Conservation (phyloP, 2,797 vertebrate genomes). For the Falco peregrinus region DNA sequence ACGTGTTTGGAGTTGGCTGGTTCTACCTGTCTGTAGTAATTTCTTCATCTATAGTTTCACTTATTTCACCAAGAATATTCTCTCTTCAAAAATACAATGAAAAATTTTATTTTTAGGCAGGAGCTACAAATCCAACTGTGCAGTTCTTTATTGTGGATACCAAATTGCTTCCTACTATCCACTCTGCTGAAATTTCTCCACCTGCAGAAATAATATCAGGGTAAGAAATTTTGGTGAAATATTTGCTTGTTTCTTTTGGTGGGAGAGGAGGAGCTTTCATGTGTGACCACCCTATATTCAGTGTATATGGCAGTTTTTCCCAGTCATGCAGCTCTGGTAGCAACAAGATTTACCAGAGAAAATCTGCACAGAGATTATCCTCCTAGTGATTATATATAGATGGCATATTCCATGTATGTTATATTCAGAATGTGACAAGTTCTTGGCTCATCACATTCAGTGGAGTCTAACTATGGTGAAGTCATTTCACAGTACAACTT, state of each 20-base stretch:
- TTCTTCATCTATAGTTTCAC: neutral
- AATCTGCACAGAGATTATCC: conserved; percentile 69
- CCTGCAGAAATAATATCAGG: conserved; percentile 60
- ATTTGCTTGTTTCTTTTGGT: neutral
- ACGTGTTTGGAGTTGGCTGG: neutral
- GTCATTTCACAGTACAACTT: conserved; percentile 71
- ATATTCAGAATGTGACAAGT: conserved; percentile 72
- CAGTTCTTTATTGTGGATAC: conserved; percentile 73
- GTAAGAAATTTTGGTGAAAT: conserved; percentile 67
- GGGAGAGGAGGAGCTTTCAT: conserved; percentile 17
- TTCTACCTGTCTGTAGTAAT: neutral
- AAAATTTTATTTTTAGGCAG: conserved; percentile 73
- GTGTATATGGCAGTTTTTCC: conserved; percentile 15
- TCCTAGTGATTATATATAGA: conserved; percentile 70
- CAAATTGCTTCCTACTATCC: neutral
- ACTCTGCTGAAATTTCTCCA: conserved; percentile 43
- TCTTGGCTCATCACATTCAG: conserved; percentile 66
- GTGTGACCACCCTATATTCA: neutral
- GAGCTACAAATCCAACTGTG: conserved; percentile 80
- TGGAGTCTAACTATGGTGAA: conserved; percentile 69
- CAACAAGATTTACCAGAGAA: conserved; percentile 61
- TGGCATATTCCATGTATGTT: conserved; percentile 73
- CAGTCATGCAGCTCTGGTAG: conserved; percentile 24
- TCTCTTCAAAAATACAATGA: conserved; percentile 17
- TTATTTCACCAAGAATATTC: neutral